phyloP scores from a whole-genome alignment of 1,140 invertebrate species.

The Tetranychus urticae region DNA sequence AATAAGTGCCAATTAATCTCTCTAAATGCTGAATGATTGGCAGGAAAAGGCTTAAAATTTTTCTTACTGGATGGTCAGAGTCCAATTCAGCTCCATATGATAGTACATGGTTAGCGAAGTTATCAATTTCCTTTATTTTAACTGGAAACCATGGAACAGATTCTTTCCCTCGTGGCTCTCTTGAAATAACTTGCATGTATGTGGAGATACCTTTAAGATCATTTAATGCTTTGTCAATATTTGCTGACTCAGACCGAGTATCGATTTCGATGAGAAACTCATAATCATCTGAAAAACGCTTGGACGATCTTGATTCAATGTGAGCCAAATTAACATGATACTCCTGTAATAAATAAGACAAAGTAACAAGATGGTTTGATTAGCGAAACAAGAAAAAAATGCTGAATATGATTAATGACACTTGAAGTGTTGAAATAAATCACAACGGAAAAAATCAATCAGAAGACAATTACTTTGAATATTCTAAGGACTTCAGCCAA shows the following conservation, averaged over 20 bases:
- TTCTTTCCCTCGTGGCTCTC: conserved; percentile 26
- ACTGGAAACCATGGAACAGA: conserved; percentile 71
- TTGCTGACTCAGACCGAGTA: conserved; percentile 24
- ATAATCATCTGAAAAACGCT: conserved; percentile 43
- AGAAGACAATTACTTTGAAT: conserved; percentile 36
- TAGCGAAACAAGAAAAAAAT: too few species aligned
- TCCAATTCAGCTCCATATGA: conserved; percentile 95
- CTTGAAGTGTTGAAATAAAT: not conserved
- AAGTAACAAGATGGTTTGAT: not conserved
- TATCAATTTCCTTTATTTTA: conserved; percentile 76
- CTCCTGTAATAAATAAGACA: conserved; percentile 24
- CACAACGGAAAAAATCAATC: conserved; percentile 4
- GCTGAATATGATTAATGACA: not conserved
- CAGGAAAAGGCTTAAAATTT: not conserved
- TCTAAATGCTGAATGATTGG: not conserved
- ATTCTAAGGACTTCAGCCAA: conserved; percentile 60
- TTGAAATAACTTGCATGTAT: conserved; percentile 65
- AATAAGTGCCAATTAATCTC: not conserved
- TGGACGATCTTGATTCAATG: conserved; percentile 66
- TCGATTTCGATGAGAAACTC: conserved; percentile 93
- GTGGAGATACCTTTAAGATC: conserved; percentile 36
- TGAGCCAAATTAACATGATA: conserved; percentile 62
- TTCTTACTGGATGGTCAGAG: conserved; percentile 79
- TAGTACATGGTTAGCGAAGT: conserved; percentile 50
- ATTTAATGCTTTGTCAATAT: conserved; percentile 28